Evolutionary conservation across 2,888 invertebrate genomes (phyloP).

Genomic region (Pediacus dermestoides): DNA sequence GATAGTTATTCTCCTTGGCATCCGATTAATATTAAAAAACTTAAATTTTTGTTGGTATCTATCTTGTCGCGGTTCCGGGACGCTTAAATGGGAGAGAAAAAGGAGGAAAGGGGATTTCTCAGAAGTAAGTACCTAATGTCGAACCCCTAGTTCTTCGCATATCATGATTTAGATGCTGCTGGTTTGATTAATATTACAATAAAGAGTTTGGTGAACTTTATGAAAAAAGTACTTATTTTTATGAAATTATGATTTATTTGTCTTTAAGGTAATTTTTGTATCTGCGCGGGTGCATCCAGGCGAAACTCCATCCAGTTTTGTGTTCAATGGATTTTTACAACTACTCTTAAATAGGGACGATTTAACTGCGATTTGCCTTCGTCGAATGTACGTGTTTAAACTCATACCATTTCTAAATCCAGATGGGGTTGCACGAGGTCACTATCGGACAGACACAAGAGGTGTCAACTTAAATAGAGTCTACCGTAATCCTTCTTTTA

Average conservation of each 20-base stretch:
- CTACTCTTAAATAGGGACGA: constrained; percentile 73
- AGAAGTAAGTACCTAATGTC: no score
- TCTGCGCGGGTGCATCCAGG: constrained; percentile 90
- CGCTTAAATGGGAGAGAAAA: no score
- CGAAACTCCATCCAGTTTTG: constrained; percentile 87
- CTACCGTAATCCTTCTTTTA: constrained; percentile 73
- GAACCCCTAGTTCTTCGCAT: background rate
- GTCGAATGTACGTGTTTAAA: constrained; percentile 81
- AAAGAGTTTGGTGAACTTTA: no score
- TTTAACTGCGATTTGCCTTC: constrained; percentile 66
- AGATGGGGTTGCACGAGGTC: constrained; percentile 83
- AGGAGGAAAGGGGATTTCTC: no score
- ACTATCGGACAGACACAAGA: constrained; percentile 80
- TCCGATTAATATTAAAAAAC: no score
- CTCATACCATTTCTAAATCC: constrained; percentile 89
- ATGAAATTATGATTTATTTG: no score
- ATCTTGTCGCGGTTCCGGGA: no score
- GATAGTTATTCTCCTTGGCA: no score
- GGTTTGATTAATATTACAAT: no score
- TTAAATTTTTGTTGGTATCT: no score
- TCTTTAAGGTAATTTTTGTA: constrained; percentile 69
- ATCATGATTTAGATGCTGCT: no score
- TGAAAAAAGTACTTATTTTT: constrained; percentile 4
- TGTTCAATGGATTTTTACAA: constrained; percentile 83
- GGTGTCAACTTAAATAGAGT: constrained; percentile 87